Conservation (phyloP, 2,888 invertebrate species). For the Drosophila borealis region DNA sequence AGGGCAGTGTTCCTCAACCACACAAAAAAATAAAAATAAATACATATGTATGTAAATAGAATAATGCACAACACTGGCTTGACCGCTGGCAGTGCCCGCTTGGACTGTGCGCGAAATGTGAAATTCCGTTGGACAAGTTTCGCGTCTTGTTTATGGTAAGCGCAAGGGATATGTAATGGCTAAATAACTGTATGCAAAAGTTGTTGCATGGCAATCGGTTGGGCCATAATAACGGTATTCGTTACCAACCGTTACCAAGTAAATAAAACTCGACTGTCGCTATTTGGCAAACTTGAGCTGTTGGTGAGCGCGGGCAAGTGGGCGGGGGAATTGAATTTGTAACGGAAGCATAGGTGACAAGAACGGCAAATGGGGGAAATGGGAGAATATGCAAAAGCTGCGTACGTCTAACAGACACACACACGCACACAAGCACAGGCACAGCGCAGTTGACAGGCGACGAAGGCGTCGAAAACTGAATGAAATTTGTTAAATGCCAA, state of each 20-base stretch:
- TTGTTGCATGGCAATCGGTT: conserved; percentile 61
- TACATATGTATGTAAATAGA: no score
- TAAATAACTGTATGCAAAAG: conserved; percentile 61
- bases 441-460: conserved; percentile 23
- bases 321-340: not conserved
- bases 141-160: conserved; percentile 38
- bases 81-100: conserved; percentile 6
- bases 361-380: conserved; percentile 21
- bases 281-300: conserved; percentile 48
- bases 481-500: not conserved
- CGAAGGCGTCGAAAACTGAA: conserved; percentile 29
- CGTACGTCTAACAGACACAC: not conserved
- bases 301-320: no score
- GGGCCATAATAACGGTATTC: conserved; percentile 25
- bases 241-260: conserved; percentile 71
- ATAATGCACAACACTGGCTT: conserved; percentile 1
- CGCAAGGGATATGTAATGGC: conserved; percentile 31
- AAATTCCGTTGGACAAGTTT: conserved; percentile 59
- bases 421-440: not conserved
- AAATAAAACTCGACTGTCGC: conserved; percentile 77
- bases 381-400: conserved; percentile 24
- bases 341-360: conserved; percentile 33
- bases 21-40: not conserved
- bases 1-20: no score
- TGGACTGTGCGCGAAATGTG: conserved; percentile 1